Evolutionary conservation across 2,797 vertebrate species (phyloP), one percentile per base, ranked within the genome.

Genomic region (Sebastes minor): DNA sequence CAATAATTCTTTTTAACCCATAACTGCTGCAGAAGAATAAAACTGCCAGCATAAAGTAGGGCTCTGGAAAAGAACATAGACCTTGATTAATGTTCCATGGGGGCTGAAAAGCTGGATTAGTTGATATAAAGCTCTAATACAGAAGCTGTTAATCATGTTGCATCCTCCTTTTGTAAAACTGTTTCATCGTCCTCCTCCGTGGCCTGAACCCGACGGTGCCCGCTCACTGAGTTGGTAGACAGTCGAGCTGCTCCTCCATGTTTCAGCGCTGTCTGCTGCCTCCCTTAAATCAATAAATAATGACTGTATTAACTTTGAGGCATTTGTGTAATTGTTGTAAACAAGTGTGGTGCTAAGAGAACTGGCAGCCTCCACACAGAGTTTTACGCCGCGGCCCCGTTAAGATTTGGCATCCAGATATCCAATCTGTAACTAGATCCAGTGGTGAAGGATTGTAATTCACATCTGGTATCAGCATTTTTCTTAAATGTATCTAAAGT

Each of bases 241-340:
- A 42, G 75, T 81, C 59, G 46, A 55, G 62, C 59, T 73, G 49
- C 57, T 83, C 23, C 32, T 84, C 20, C 6, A 4, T 32, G 22
- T 67, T 42, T 69, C 69, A 57, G 77, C 8, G 6, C 32, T 55
- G 61, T 70, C 56, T 67, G 64, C 46, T 74, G 49, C 20, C 59
- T 52, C 23, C 8, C n/a, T 71, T 27, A 55, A 52, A 55, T 71
- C 63, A 78, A 72, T 66, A 71, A 81, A 77, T 80, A 49, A 82
- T 78, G 62, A 57, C 20, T 35, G 27, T 71, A 78, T 83, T 85
- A 69, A 20, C 65, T 78, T 73, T 76, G 59, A 67, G 59, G 33
- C 70, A 27, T 69, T 83, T 61, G 16, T 70, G n/a, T 42, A 61
- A 70, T 63, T 69, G 65, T 25, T 57, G 14, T 33, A 62, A 86